These are phyloP conservation scores for Zaprionus nigranus DNA, from an alignment of 1,140 invertebrate species.

Conservation along the genomic window DNA sequence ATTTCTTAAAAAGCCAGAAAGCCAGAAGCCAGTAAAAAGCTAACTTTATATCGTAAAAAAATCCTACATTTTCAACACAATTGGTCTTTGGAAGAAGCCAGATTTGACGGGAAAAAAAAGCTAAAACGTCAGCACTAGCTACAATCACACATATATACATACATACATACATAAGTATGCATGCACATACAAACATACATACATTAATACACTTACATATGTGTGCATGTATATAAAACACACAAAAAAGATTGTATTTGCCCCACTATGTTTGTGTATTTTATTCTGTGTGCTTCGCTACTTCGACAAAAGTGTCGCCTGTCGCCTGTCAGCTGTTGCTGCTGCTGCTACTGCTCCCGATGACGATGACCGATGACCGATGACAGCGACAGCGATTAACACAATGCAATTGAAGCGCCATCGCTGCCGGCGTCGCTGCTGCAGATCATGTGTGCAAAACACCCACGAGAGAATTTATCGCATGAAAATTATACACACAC, in stretches of 20 bases:
- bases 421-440: not conserved
- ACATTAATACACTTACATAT: not conserved
- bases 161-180: not conserved
- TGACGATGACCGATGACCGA: slow-evolving; percentile 11
- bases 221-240: not conserved
- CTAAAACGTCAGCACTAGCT: no score
- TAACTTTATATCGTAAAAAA: no score
- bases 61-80: no score
- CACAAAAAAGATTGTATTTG: not conserved
- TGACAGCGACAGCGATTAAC: slow-evolving; percentile 41
- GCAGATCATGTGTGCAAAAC: slow-evolving; percentile 35
- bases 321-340: no score
- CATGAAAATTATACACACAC: not conserved
- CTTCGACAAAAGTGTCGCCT: slow-evolving; percentile 33
- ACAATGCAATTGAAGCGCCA: slow-evolving; percentile 39
- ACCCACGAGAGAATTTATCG: slow-evolving; percentile 13
- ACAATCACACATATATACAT: not conserved
- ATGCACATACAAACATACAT: not conserved
- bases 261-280: not conserved
- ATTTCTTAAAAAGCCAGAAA: no score
- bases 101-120: no score
- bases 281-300: slow-evolving; percentile 4
- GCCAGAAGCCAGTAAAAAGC: no score
- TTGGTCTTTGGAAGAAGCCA: no score
- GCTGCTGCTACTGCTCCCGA: slow-evolving; percentile 6